Base-by-base conservation (phyloP, 1,140 invertebrate species). In the Drosophila mayri region DNA sequence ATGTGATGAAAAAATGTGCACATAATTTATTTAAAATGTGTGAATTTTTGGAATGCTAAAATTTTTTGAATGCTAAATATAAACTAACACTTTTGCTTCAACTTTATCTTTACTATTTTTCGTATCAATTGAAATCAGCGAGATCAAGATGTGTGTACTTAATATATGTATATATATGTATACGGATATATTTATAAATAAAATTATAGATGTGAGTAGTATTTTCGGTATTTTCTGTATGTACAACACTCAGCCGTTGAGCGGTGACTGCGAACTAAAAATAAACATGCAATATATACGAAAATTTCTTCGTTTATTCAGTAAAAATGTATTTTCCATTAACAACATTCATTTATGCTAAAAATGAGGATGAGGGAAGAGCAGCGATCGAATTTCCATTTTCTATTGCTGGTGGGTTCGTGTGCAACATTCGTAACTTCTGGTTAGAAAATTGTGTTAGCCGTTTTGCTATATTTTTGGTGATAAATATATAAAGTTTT, bases 201-300 rank as follows among this genome's bases (percentile, higher is more conserved):
- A 44, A 79, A 52, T 65, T 49, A 71, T 62, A 59, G 50, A 62
- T 55, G 28, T 55, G 44, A 54, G 50, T 37, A 54, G 50, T 54
- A 54, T 54, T 68, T 49, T 57, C 63, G 20, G 50, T 37, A 54
- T 63, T 41, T 70, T 46, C 41, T 44, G 43, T 58, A 72, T 62
- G 55, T 46, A 66, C 44, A 67, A 47, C 35, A 54, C 32, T 37
- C 32, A 54, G 32, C 50, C 32, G 50, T 32, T 54, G 32, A 32
- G 50, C 72, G 61, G 80, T 87, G 83, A 88, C 79, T 88, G 63
- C 64, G 37, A 77, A 66, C 83, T 87, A 87, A 83, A 87, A 87
- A 87, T 87, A 87, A 77, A 88, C 61, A 58, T 50, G 50, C 78
- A 88, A 70, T 78, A 88, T 79, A 85, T 88, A 54, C 32, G 70